Base-by-base conservation (phyloP, 2,797 vertebrate species). In the Ctenopoma multispine region DNA sequence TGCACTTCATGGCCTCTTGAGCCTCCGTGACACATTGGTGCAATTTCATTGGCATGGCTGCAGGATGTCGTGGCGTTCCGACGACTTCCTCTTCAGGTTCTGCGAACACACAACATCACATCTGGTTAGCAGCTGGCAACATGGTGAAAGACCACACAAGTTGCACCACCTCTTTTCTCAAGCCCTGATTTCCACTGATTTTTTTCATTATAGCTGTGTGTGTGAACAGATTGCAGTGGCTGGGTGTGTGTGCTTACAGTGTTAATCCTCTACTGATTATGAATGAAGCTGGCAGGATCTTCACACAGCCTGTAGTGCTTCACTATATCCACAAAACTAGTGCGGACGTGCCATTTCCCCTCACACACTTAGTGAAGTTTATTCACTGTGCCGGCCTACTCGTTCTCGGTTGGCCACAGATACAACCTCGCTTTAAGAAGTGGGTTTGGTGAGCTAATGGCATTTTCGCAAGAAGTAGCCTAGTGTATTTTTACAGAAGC, bases 61-160 rank as follows among this genome's bases (percentile, higher is more conserved):
- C 58, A 88, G 74, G 63, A 90, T 12, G 34, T 94, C 92, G 0
- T 60, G 92, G 54, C 73, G 64, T 11, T 84, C 79, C 0, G 85
- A 79, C 0, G 90, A 79, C 21, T 76, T 87, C 44, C 82, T 87
- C 75, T 85, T 94, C 90, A 95, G 65, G 88, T 94, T 92, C 94
- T 95, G 90, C 27, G 65, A 67, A 59, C 36, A 83, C 57, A 34
- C 70, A 46, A 34, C 14, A 1, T 24, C 15, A 50, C 8, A 55
- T 38, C 9, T n/a, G 3, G 17, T 20, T 59, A 44, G 13, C 9
- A 64, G 18, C 13, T 17, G 15, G 13, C 40, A 43, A 40, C 7
- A 34, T 34, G 4, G 31, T 18, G 14, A 11, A 49, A 18, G 51
- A 14, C n/a, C 9, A n/a, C n/a, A n/a, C n/a, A n/a, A n/a, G n/a